phyloP scores from a whole-genome alignment of 2,888 invertebrate genomes.

The Eristalis pertinax region DNA sequence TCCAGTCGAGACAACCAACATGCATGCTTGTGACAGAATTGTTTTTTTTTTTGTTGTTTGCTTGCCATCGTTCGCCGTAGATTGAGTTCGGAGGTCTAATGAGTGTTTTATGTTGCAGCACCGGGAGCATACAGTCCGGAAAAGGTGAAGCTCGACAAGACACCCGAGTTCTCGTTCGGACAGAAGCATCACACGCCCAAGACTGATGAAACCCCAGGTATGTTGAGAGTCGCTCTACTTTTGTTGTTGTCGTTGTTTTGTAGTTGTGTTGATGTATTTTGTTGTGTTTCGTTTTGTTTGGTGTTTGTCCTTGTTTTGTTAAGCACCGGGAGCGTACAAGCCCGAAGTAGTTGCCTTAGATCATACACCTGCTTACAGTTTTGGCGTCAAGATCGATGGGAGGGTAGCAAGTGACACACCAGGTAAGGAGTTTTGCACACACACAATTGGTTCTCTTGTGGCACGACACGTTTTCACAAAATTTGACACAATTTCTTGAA shows the following conservation, averaged over 20 bases:
- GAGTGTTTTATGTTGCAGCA: slow-evolving; percentile 74
- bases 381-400: slow-evolving; percentile 85
- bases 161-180: slow-evolving; percentile 79
- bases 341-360: slow-evolving; percentile 83
- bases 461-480: slow-evolving; percentile 30
- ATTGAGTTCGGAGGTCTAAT: slow-evolving; percentile 2
- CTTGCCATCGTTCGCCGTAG: neutral
- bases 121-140: slow-evolving; percentile 82
- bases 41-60: slow-evolving; percentile 22
- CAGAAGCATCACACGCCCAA: slow-evolving; percentile 82
- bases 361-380: slow-evolving; percentile 84
- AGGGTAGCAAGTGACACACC: slow-evolving; percentile 82
- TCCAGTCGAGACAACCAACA: slow-evolving; percentile 35
- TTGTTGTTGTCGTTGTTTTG: slow-evolving; percentile 29
- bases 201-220: slow-evolving; percentile 78
- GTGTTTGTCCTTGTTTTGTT: slow-evolving; percentile 37
- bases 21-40: slow-evolving; percentile 55
- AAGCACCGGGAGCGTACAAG: slow-evolving; percentile 83
- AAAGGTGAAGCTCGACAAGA: slow-evolving; percentile 82
- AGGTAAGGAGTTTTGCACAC: slow-evolving; percentile 43
- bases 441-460: slow-evolving; percentile 24
- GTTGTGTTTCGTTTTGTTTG: slow-evolving; percentile 47
- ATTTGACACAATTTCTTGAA: slow-evolving; percentile 65
- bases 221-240: slow-evolving; percentile 46
- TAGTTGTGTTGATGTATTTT: slow-evolving; percentile 16